Base-by-base conservation (phyloP, 2,113 vertebrate species). In the Cottus gobio region DNA sequence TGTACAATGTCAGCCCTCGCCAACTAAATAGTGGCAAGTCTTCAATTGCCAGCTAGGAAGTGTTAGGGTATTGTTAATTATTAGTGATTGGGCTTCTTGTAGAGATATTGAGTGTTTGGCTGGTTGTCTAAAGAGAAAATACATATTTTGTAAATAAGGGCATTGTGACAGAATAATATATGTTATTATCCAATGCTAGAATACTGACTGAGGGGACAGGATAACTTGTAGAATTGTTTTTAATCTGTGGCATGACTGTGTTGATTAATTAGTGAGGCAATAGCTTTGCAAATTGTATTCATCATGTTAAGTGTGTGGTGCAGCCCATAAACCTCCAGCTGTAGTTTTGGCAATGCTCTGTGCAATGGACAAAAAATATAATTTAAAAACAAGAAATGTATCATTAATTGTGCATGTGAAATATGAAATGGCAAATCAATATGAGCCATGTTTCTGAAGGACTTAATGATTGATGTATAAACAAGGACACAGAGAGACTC, bases 131-230 rank as follows among this genome's bases (percentile, higher is more conserved):
- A 1, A 10, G 5, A 30, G 71, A 80, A 62, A 66, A 57, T 50
- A 8, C 22, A 9, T 50, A 2, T 52, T 44, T 39, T 34, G n/a
- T 30, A 73, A 76, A 66, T 34, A 9, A 26, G 36, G 44, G 48
- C 61, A 57, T 75, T 44, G 44, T 46, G 31, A 36, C 16, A 18
- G 28, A 79, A 74, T 31, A 77, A 28, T 73, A 58, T 57, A 2
- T 57, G 54, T 57, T 57, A 39, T 13, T 5, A 62, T 50, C 30
- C 12, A 44, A n/a, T 26, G 39, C 26, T 36, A 66, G 20, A 57
- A n/a, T 66, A 50, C 28, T 72, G 16, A 65, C 16, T 54, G n/a
- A 37, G 3, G 22, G 26, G 1, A 24, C 10, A 24, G n/a, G 7
- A 57, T 2, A 67, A 20, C 6, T 28, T 3, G 9, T 56, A 58